phyloP scores from a whole-genome alignment of 2,113 vertebrate genomes.

The Otus sunia region DNA sequence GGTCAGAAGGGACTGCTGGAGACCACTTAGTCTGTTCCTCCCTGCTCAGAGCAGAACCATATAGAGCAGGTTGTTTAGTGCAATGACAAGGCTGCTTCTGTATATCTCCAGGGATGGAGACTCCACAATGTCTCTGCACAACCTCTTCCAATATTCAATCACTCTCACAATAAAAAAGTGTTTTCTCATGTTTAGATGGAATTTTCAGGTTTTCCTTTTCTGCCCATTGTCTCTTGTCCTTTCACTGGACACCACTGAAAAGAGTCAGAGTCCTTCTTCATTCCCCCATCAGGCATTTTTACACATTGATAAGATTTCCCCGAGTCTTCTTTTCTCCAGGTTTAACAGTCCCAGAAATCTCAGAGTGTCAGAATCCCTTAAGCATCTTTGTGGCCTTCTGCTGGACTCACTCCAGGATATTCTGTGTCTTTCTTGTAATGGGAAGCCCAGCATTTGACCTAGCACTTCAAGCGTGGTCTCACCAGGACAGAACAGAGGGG shows the following conservation, averaged over 20 bases:
- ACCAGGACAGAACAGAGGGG: background rate
- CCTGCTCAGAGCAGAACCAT: background rate
- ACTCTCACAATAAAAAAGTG: too few relatives aligned
- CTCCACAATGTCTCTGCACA: background rate
- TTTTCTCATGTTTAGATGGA: background rate
- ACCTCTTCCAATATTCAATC: background rate
- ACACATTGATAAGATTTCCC: background rate
- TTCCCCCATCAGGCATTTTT: background rate
- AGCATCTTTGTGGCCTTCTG: background rate
- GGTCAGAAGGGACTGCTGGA: background rate
- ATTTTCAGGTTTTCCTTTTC: background rate
- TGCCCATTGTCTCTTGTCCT: background rate
- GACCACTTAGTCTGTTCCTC: background rate
- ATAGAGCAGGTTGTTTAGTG: background rate
- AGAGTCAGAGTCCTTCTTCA: background rate
- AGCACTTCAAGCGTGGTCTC: background rate
- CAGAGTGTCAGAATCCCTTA: background rate
- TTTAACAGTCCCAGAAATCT: background rate
- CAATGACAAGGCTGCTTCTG: background rate
- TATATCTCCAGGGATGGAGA: background rate
- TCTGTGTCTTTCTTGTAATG: background rate
- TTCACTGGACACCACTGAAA: background rate
- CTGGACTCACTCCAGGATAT: background rate
- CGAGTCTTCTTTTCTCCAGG: background rate
- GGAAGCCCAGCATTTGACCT: background rate